These are phyloP conservation scores for Halocynthia aurantium DNA, from an alignment of 23 tunicate genomes.

Conservation along the genomic window DNA sequence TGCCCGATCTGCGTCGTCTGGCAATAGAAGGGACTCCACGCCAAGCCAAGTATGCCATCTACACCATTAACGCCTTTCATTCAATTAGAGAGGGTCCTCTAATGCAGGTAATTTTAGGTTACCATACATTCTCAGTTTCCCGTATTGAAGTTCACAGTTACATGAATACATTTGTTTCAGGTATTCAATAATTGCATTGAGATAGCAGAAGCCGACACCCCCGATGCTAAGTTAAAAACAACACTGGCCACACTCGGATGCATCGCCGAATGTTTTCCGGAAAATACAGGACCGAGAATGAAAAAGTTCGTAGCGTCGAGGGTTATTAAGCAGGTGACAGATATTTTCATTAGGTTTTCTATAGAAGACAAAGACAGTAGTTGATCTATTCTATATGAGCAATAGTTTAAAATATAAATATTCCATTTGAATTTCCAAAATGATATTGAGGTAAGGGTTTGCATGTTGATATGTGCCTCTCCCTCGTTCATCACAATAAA, in stretches of 20 bases:
- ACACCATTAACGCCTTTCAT: conserved; percentile 49
- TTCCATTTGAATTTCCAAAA: too few relatives aligned
- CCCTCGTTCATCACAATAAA: too few relatives aligned
- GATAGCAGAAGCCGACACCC: conserved; percentile 28
- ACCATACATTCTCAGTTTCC: not conserved
- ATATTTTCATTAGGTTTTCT: too few relatives aligned
- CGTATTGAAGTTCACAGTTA: not conserved
- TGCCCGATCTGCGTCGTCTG: conserved; percentile 61
- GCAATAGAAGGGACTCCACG: conserved; percentile 67
- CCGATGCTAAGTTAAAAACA: conserved; percentile 28
- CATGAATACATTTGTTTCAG: conserved; percentile 19
- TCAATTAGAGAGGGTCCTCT: conserved; percentile 65
- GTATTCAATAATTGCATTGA: conserved; percentile 74
- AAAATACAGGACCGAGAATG: conserved; percentile 46
- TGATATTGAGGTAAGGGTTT: too few relatives aligned
- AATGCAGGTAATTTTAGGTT: conserved; percentile 41
- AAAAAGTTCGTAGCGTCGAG: conserved; percentile 50
- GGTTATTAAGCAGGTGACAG: conserved; percentile 69
- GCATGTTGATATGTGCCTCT: too few relatives aligned
- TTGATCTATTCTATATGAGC: too few relatives aligned
- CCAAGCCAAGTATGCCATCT: conserved; percentile 71
- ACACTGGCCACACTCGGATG: conserved; percentile 71
- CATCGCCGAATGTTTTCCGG: conserved; percentile 78
- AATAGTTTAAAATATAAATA: too few relatives aligned
- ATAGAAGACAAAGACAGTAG: too few relatives aligned